A percentile compares a stretch with the other conserved stretches of the same genome.
These are phyloP conservation scores for Crepidodera aurea DNA, from an alignment of 2,888 invertebrate genomes.

Conservation along the genomic window DNA sequence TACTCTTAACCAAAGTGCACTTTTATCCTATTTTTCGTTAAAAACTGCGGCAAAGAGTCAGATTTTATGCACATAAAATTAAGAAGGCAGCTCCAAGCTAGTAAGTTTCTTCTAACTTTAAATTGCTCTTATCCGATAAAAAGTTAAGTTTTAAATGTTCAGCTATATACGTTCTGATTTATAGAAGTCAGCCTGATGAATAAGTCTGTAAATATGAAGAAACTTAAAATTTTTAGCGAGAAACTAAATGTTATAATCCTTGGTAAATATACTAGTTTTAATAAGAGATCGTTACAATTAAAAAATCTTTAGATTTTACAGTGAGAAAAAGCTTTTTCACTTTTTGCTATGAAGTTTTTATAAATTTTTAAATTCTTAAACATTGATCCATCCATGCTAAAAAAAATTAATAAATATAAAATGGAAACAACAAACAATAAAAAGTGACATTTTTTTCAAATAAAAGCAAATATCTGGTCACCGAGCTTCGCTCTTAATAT, in stretches of 20 bases:
- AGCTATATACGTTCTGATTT: constrained; percentile 39
- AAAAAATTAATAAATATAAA: too few relatives aligned
- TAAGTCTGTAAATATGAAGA: constrained; percentile 22
- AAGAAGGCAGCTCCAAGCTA: constrained; percentile 32
- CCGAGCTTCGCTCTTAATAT: too few relatives aligned
- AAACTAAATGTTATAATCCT: neutral
- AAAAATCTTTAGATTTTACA: neutral
- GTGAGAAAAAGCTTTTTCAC: too few relatives aligned
- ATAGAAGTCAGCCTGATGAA: constrained; percentile 30
- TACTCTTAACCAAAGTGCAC: constrained; percentile 7
- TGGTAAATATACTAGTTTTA: neutral
- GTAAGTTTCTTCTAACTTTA: constrained; percentile 39
- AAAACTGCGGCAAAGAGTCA: constrained; percentile 21
- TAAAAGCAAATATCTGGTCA: too few relatives aligned
- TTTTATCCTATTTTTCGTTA: constrained; percentile 24
- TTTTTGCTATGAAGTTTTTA: too few relatives aligned
- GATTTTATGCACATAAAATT: constrained; percentile 32
- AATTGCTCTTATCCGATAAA: constrained; percentile 39
- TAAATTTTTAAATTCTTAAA: too few relatives aligned
- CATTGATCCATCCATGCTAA: too few relatives aligned
- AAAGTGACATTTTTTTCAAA: too few relatives aligned
- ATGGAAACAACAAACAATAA: too few relatives aligned
- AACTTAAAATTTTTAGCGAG: constrained; percentile 12
- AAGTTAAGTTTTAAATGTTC: constrained; percentile 38
- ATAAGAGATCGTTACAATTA: neutral